A percentile compares a stretch with the other conserved stretches of the same genome.
These are phyloP conservation scores for Ostrea denselamellosa DNA, from an alignment of 1,140 invertebrate genomes.

Conservation along the genomic window DNA sequence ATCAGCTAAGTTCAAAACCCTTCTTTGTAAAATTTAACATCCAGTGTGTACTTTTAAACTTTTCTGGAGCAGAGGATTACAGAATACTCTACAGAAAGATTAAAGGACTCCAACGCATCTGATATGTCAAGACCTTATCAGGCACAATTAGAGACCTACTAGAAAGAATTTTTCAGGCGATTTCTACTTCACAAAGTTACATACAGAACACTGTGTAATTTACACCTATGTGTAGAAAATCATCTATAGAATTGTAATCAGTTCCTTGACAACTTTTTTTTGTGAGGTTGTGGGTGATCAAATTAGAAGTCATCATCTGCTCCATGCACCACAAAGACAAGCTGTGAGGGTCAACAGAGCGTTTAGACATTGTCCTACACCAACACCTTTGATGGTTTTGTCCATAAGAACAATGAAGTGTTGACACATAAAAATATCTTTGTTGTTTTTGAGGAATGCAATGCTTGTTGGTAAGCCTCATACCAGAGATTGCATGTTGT, in stretches of 20 bases:
- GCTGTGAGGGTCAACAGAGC: not conserved
- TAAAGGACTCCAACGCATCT: not conserved
- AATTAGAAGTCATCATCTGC: not conserved
- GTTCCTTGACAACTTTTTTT: conserved; percentile 22
- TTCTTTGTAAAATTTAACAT: conserved; percentile 21
- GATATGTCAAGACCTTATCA: not conserved
- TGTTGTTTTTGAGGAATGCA: not conserved
- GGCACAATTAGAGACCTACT: not conserved
- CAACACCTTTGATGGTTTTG: not conserved
- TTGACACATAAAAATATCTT: not conserved
- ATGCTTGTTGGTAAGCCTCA: not conserved
- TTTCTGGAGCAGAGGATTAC: not conserved
- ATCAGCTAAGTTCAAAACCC: not conserved
- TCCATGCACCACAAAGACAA: not conserved
- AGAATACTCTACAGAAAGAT: not conserved
- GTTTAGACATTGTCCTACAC: not conserved
- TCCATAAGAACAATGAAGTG: not conserved
- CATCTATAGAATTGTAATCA: not conserved
- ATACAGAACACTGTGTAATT: not conserved
- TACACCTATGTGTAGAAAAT: not conserved
- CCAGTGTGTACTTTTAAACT: conserved; percentile 24
- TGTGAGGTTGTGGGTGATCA: not conserved
- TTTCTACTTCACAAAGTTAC: not conserved
- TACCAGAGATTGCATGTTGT: not conserved
- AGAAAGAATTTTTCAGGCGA: not conserved